Evolutionary conservation across 2,113 vertebrate genomes (phyloP).

Genomic region (Mystacornis crossleyi): DNA sequence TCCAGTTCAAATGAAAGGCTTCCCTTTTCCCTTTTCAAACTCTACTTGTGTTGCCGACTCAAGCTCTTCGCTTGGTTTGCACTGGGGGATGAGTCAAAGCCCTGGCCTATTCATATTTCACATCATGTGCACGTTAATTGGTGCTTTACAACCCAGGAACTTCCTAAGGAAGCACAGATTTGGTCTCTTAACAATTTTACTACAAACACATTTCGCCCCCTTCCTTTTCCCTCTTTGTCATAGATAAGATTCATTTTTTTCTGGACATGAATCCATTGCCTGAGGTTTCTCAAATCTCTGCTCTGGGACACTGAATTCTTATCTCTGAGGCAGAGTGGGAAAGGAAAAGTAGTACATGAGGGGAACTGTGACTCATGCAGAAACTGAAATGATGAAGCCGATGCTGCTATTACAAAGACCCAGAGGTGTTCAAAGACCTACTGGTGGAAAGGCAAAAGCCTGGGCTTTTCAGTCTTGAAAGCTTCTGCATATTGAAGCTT

Average conservation of each 20-base stretch:
- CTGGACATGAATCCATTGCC: conserved; percentile 27
- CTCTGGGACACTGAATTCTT: conserved; percentile 47
- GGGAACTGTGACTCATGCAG: conserved; percentile 46
- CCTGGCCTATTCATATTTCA: conserved; percentile 40
- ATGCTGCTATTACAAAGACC: conserved; percentile 11
- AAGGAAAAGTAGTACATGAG: conserved; percentile 1
- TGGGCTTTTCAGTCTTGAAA: conserved; percentile 18
- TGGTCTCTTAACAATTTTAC: conserved; percentile 46
- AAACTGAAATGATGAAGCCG: conserved; percentile 39
- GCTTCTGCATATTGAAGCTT: not conserved
- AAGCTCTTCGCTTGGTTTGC: not conserved
- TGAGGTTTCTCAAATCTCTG: conserved; percentile 42
- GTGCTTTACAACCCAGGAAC: conserved; percentile 36
- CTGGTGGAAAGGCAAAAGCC: conserved; percentile 33
- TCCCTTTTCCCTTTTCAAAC: conserved; percentile 7
- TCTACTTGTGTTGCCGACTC: not conserved
- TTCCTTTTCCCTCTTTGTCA: conserved; percentile 25
- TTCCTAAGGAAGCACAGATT: conserved; percentile 10
- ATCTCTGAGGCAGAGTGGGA: not conserved
- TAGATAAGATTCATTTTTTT: conserved; percentile 21
- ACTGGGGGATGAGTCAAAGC: conserved; percentile 37
- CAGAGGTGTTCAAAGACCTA: conserved; percentile 42
- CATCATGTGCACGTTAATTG: conserved; percentile 1
- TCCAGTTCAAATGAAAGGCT: not conserved
- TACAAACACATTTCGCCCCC: not conserved